Evolutionary conservation across 2,113 vertebrate genomes (phyloP).

Genomic region (Podocnemis expansa): DNA sequence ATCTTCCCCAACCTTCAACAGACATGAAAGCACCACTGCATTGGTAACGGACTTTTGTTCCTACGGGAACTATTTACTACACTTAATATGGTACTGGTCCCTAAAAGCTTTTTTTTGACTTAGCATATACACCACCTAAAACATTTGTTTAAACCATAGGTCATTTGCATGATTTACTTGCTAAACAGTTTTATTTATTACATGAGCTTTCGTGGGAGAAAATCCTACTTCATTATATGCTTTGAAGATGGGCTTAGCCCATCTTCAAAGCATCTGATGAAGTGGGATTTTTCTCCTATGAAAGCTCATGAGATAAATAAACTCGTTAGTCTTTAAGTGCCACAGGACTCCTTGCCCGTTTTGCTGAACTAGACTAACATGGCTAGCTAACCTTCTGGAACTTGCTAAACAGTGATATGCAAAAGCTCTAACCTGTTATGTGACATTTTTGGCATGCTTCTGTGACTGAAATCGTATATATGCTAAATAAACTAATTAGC

Average conservation of each 20-base stretch:
- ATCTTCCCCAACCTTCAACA: not conserved
- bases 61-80: not conserved
- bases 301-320: no score
- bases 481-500: not conserved
- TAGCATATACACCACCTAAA: not conserved
- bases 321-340: no score
- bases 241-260: no score
- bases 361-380: no score
- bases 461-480: not conserved
- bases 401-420: not conserved
- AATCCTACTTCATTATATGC: no score
- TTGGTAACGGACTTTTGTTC: not conserved
- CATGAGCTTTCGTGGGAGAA: no score
- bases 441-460: not conserved
- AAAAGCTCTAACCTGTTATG: not conserved
- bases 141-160: not conserved
- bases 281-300: no score
- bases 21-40: not conserved
- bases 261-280: no score
- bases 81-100: not conserved
- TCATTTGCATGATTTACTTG: not conserved
- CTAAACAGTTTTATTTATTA: no score
- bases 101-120: not conserved
- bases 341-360: no score
- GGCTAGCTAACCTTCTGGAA: no score